Conservation (phyloP, 2,113 vertebrate species). For the Mohoua ochrocephala region DNA sequence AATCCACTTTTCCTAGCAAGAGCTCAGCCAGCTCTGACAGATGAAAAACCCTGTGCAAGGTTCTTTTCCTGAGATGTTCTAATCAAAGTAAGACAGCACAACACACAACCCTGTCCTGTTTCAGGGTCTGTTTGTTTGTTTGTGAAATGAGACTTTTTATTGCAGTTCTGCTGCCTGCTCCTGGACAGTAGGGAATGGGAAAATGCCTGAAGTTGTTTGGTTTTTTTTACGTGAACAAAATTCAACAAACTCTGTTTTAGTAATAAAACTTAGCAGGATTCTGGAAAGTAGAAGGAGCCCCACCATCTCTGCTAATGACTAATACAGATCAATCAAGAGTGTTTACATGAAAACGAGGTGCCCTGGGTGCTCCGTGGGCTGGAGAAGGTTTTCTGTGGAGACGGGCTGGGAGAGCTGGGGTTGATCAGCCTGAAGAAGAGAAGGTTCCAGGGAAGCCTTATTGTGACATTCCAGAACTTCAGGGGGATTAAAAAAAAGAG, state of each 20-base stretch:
- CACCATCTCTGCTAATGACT: not conserved
- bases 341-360: not conserved
- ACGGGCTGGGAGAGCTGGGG: not conserved
- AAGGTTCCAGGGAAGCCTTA: not conserved
- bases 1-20: not conserved
- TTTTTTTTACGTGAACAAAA: not conserved
- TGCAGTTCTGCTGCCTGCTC: not conserved
- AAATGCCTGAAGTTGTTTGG: not conserved
- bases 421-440: not conserved
- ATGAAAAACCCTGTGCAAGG: not conserved
- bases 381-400: not conserved
- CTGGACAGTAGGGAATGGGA: not conserved
- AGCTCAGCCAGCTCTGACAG: not conserved
- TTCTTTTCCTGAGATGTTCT: not conserved
- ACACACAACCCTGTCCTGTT: not conserved
- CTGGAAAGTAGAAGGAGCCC: not conserved
- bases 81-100: not conserved
- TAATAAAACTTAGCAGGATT: not conserved
- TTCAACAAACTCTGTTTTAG: not conserved
- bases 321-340: not conserved
- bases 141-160: not conserved
- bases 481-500: not conserved
- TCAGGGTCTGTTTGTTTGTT: not conserved
- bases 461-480: not conserved
- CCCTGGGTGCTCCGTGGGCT: rapidly evolving